Conservation (phyloP, 2,888 invertebrate genomes). For the Stegana nigrithorax region DNA sequence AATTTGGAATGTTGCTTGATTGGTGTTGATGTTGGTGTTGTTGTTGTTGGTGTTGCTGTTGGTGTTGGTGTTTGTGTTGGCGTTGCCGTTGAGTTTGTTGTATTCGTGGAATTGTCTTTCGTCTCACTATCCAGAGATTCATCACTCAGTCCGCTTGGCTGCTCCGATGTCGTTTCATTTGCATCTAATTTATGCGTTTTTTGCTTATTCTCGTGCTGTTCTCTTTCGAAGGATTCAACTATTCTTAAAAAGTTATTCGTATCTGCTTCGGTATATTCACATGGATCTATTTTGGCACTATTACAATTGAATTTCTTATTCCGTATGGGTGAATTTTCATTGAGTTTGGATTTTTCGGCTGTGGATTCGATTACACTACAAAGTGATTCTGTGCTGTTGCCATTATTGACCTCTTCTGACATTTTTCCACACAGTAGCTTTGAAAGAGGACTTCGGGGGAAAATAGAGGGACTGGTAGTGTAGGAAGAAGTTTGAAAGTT, state of each 20-base stretch:
- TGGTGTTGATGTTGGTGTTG: slow-evolving; percentile 19
- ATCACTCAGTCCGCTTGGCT: neutral
- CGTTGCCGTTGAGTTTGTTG: too few relatives aligned
- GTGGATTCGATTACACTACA: slow-evolving; percentile 43
- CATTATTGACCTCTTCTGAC: slow-evolving; percentile 52
- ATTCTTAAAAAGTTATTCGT: slow-evolving; percentile 38
- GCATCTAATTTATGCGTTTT: slow-evolving; percentile 14
- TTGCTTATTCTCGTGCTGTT: slow-evolving; percentile 20
- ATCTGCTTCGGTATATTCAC: neutral
- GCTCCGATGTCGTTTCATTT: too few relatives aligned
- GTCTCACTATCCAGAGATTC: neutral
- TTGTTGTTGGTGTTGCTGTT: slow-evolving; percentile 28
- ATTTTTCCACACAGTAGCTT: slow-evolving; percentile 38
- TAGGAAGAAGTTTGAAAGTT: slow-evolving; percentile 44
- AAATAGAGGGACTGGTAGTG: slow-evolving; percentile 46
- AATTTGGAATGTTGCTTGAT: slow-evolving; percentile 34
- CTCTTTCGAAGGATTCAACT: slow-evolving; percentile 37
- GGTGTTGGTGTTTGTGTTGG: slow-evolving; percentile 22
- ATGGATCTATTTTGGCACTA: neutral
- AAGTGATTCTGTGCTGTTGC: slow-evolving; percentile 44
- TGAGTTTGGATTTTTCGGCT: slow-evolving; percentile 28
- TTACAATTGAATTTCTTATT: slow-evolving; percentile 1
- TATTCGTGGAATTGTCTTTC: too few relatives aligned
- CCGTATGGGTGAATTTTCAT: slow-evolving; percentile 21
- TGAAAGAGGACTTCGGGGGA: slow-evolving; percentile 27